phyloP scores from a whole-genome alignment of 2,888 invertebrate species.

The Microctonus brassicae region DNA sequence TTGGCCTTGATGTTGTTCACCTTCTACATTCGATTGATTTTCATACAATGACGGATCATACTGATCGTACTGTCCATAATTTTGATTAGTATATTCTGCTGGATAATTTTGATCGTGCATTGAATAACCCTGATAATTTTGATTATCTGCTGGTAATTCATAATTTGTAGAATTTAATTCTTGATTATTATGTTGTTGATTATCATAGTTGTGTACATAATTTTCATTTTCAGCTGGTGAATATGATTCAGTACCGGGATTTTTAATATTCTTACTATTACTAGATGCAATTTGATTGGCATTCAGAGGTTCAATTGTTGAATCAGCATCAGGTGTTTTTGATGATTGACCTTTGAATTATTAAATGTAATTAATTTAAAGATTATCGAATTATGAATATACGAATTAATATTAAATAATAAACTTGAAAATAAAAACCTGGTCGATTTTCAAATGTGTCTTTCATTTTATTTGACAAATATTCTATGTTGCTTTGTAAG shows the following conservation, averaged over 20 bases:
- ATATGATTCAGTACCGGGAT: constrained; percentile 10
- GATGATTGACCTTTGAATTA: constrained; percentile 30
- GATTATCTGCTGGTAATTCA: constrained; percentile 36
- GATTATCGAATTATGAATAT: background rate
- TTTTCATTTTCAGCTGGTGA: constrained; percentile 15
- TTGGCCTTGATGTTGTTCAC: constrained; percentile 12
- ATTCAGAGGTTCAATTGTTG: background rate
- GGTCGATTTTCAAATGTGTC: constrained; percentile 54
- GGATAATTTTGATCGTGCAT: constrained; percentile 43
- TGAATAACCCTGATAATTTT: constrained; percentile 44
- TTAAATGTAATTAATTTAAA: constrained; percentile 11
- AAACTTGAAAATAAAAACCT: constrained; percentile 45
- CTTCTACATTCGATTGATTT: constrained; percentile 39
- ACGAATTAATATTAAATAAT: background rate
- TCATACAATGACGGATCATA: constrained; percentile 55
- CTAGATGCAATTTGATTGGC: background rate
- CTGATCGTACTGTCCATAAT: constrained; percentile 54
- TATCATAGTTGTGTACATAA: constrained; percentile 32
- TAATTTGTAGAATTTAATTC: constrained; percentile 37
- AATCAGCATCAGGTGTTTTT: background rate
- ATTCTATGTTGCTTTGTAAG: constrained; percentile 85
- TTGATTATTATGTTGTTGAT: constrained; percentile 23
- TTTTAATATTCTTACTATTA: background rate
- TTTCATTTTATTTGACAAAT: constrained; percentile 71
- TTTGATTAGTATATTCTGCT: constrained; percentile 49